phyloP scores from a whole-genome alignment of 2,888 invertebrate genomes.

The Andrena chrysosceles region DNA sequence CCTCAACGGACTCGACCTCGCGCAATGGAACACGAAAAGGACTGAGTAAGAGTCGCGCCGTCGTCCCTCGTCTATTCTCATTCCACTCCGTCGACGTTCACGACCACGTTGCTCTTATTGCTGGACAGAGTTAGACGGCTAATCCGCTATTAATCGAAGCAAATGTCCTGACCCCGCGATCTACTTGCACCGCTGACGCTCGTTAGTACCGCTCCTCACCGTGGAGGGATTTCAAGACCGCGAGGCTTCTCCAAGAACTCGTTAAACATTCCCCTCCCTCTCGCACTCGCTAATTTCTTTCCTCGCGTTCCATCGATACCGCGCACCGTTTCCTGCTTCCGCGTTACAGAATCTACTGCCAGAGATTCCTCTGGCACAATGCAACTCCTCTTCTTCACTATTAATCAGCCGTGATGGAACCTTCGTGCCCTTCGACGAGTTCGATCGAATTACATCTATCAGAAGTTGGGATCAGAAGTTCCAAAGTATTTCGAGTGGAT shows the following conservation, averaged over 20 bases:
- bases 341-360: conserved; percentile 19
- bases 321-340: conserved; percentile 35
- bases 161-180: conserved; percentile 56
- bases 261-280: conserved; percentile 8
- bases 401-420: too few relatives aligned
- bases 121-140: conserved; percentile 49
- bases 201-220: conserved; percentile 43
- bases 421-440: too few relatives aligned
- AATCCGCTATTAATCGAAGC: conserved; percentile 59
- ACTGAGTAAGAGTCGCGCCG: background rate
- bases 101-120: conserved; percentile 48
- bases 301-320: conserved; percentile 1
- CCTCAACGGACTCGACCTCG: too few relatives aligned
- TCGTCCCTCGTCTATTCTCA: conserved; percentile 49
- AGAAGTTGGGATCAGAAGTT: too few relatives aligned
- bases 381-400: background rate
- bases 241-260: conserved; percentile 25
- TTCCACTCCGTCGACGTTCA: conserved; percentile 42
- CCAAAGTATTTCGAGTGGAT: too few relatives aligned
- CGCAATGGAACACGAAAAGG: background rate
- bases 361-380: background rate
- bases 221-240: conserved; percentile 47
- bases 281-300: conserved; percentile 21
- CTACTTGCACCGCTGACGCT: conserved; percentile 27
- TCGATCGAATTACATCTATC: too few relatives aligned